Base-by-base conservation (phyloP, 2,888 invertebrate species). In the Eremobia ochroleuca region DNA sequence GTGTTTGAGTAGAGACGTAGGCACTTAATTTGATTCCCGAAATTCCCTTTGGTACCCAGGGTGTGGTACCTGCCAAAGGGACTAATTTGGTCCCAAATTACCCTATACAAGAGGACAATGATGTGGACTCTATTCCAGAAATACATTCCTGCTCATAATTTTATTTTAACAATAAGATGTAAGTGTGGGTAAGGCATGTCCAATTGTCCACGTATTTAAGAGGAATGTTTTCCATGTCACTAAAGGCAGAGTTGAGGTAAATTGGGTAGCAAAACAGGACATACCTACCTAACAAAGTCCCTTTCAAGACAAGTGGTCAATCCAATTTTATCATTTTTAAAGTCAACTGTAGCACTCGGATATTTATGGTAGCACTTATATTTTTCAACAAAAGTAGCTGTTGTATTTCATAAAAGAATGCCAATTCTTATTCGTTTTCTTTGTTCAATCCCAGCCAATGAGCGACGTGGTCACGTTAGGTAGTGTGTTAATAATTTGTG, bases 401-500 rank as follows among this genome's bases (percentile, higher is more conserved):
- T 18, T 21, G 9, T 21, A n/a, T 49, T 28, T n/a, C 6, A 28
- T 11, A 55, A 67, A 75, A 43, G 5, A 62, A 64, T 55, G 13
- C n/a, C 31, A 78, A 52, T 69, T 59, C 28, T 67, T 21, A 52
- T 67, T 81, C 18, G 34, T 66, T 65, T 66, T 66, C 55, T 55
- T 28, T 31, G 25, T 55, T 8, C 52, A 46, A 76, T 67, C 31
- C 43, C 55, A 52, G 58, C 28, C 15, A 37, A 62, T 8, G 5
- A 28, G 64, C n/a, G 58, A 34, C 31, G 46, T 67, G 59, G 74
- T 64, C 34, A 64, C 66, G 62, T 75, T 43, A 15, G 43, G 43
- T 15, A 70, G 69, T 69, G 58, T 62, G 75, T 76, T 77, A 79
- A 83, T 77, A 76, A 89, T 85, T 82, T 74, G 81, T 71, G 72